Percentiles rank a stretch among this genome's conserved stretches.
These are phyloP conservation scores for Tarsius wallacei DNA, from an alignment of 2,797 vertebrate genomes.

Conservation along the genomic window DNA sequence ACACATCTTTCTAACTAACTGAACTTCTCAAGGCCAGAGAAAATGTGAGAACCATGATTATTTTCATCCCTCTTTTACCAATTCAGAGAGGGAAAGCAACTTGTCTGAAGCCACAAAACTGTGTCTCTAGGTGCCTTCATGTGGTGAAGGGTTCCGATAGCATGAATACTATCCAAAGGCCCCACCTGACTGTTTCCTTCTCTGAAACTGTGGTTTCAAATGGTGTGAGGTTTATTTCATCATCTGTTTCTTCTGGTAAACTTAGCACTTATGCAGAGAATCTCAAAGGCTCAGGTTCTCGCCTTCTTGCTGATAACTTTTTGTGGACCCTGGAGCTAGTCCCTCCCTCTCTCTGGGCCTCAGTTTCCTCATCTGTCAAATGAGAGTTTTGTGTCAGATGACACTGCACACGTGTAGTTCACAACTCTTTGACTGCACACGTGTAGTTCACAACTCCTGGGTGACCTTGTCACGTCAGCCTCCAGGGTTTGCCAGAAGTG, in stretches of 20 bases:
- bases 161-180: neutral
- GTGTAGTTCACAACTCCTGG: slow-evolving; percentile 27
- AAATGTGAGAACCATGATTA: neutral
- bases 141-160: neutral
- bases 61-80: neutral
- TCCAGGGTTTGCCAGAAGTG: neutral
- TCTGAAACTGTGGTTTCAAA: neutral
- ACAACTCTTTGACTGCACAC: neutral
- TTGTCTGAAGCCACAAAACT: neutral
- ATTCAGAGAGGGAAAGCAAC: slow-evolving; percentile 37
- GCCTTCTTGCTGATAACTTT: neutral
- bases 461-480: slow-evolving; percentile 67
- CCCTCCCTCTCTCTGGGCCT: neutral
- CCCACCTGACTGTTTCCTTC: neutral
- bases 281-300: neutral
- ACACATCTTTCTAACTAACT: neutral
- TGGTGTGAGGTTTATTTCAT: neutral
- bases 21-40: neutral
- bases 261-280: neutral
- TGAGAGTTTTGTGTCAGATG: neutral
- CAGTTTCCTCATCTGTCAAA: neutral
- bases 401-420: slow-evolving; percentile 14
- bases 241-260: neutral
- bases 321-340: neutral
- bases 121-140: neutral